Percentiles rank a stretch among this genome's conserved stretches.
These are phyloP conservation scores for Scaptomyza reducta DNA, from an alignment of 2,888 invertebrate species.

Conservation along the genomic window DNA sequence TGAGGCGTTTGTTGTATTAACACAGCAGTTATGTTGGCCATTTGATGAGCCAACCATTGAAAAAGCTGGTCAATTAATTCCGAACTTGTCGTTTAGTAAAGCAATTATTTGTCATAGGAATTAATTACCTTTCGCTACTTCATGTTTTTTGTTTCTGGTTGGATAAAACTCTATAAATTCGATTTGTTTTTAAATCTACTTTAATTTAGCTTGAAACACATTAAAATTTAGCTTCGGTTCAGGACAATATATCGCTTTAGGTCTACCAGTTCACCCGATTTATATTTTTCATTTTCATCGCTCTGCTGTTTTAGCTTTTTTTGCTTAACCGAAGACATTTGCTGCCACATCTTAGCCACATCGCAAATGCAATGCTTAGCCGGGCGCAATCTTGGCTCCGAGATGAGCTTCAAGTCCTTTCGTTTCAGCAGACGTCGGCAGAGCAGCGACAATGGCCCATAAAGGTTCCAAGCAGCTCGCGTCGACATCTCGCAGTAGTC, in stretches of 20 bases:
- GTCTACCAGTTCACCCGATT: neutral
- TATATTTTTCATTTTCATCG: neutral
- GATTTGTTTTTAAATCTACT: neutral
- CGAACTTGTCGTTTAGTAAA: neutral
- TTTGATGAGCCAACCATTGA: neutral
- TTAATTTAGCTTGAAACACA: neutral
- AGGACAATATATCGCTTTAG: constrained; percentile 5
- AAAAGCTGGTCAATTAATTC: too few species aligned
- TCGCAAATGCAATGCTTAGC: neutral
- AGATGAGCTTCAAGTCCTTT: constrained; percentile 23
- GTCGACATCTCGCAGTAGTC: constrained; percentile 43
- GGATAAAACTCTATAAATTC: too few species aligned
- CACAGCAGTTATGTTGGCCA: constrained; percentile 50
- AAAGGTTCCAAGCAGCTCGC: constrained; percentile 36
- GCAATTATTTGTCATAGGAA: neutral
- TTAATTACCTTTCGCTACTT: too few species aligned
- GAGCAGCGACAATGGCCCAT: constrained; percentile 26
- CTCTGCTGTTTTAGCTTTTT: neutral
- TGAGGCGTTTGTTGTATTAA: constrained; percentile 67
- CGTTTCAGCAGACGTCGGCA: constrained; percentile 25
- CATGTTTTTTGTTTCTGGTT: too few species aligned
- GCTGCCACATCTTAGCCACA: constrained; percentile 1
- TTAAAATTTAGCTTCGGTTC: constrained; percentile 8
- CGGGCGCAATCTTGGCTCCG: constrained; percentile 19
- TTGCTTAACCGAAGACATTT: constrained; percentile 18